Percentiles rank a stretch among this genome's conserved stretches.
phyloP scores from a whole-genome alignment of 1,140 invertebrate species.

The Drosophila lowei region DNA sequence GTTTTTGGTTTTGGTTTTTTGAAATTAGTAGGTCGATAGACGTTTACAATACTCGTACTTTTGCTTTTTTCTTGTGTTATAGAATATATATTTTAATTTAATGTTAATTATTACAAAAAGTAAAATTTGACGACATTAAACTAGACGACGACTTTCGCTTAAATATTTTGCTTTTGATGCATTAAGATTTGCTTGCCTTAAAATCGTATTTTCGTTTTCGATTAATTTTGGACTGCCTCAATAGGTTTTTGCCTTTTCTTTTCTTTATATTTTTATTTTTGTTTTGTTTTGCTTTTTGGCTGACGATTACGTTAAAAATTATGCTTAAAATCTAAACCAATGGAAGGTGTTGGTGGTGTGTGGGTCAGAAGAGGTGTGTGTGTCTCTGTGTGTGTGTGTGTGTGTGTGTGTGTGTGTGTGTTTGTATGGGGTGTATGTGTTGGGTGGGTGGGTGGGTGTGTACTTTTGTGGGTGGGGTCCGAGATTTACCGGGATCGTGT shows the following conservation, averaged over 20 bases:
- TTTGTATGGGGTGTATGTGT: slow-evolving; percentile 12
- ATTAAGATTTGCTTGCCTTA: slow-evolving; percentile 61
- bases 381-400: slow-evolving; percentile 37
- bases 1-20: slow-evolving; percentile 55
- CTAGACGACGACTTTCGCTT: slow-evolving; percentile 77
- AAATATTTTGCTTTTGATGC: slow-evolving; percentile 66
- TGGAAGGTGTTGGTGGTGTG: slow-evolving; percentile 52
- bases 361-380: slow-evolving; percentile 25
- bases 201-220: slow-evolving; percentile 67
- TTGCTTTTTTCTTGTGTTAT: slow-evolving; percentile 40
- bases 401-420: slow-evolving; percentile 38
- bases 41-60: slow-evolving; percentile 70
- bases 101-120: slow-evolving; percentile 82
- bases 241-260: slow-evolving; percentile 34
- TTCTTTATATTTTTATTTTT: slow-evolving; percentile 20
- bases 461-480: slow-evolving; percentile 34
- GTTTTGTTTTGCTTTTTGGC: slow-evolving; percentile 48
- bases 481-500: slow-evolving; percentile 13
- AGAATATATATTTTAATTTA: slow-evolving; percentile 75
- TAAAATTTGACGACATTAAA: slow-evolving; percentile 83
- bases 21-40: slow-evolving; percentile 72
- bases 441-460: slow-evolving; percentile 29
- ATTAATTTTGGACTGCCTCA: slow-evolving; percentile 72
- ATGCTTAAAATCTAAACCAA: slow-evolving; percentile 83
- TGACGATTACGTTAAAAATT: slow-evolving; percentile 78